Conservation (phyloP, 2,113 vertebrate species). For the Seriola quinqueradiata region DNA sequence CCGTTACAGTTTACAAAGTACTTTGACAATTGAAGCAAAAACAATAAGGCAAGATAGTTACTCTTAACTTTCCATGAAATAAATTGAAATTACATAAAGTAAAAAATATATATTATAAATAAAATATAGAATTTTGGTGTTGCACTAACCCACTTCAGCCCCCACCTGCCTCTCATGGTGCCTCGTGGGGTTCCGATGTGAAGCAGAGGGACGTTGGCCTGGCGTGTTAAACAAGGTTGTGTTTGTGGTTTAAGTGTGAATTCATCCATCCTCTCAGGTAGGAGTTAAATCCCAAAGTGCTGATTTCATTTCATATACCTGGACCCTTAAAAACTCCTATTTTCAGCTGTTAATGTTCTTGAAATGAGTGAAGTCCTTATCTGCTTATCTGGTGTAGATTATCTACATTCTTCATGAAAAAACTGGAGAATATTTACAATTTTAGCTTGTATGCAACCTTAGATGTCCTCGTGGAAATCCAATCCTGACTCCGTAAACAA, state of each 20-base stretch:
- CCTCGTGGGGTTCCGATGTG: not conserved
- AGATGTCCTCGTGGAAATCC: slow-evolving; percentile 38
- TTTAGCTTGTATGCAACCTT: slow-evolving; percentile 8
- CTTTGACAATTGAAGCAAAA: no score
- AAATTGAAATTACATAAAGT: not conserved
- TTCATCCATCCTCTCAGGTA: not conserved
- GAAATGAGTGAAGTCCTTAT: not conserved
- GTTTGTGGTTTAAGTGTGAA: slow-evolving; percentile 19
- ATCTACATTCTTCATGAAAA: not conserved
- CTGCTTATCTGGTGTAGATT: slow-evolving; percentile 7
- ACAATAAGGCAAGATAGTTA: no score
- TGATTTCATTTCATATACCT: not conserved
- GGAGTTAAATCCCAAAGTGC: not conserved
- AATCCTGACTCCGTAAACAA: slow-evolving; percentile 53
- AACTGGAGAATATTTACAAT: slow-evolving; percentile 27
- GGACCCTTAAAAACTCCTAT: not conserved
- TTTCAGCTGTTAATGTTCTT: not conserved
- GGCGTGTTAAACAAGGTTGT: not conserved
- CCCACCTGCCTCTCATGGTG: not conserved
- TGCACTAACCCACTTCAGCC: not conserved
- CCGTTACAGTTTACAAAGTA: no score
- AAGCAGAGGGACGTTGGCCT: slow-evolving; percentile 7
- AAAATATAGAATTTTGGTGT: not conserved
- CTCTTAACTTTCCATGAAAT: not conserved
- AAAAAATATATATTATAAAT: no score